Base-by-base conservation (phyloP, 2,113 vertebrate species). In the Mustela nigripes region DNA sequence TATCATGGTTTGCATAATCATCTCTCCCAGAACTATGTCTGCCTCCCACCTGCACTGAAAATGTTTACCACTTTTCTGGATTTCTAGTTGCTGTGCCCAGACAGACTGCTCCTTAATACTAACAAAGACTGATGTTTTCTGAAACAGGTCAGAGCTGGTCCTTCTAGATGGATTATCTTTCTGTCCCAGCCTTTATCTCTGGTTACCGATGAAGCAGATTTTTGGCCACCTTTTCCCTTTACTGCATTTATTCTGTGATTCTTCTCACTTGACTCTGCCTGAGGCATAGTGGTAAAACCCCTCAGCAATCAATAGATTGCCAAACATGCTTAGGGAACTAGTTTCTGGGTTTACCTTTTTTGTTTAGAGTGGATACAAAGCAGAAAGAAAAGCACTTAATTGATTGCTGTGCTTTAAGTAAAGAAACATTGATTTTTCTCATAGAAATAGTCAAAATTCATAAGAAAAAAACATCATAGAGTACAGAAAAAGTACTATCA, bases 381-480 rank as follows among this genome's bases (percentile, higher is more conserved):
- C 22, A 78, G 19, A 22, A 88, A 78, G 42, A n/a, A 89, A 95
- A 89, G 1, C 5, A 89, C 6, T 15, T 14, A 36, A 16, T 71
- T 92, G 24, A 71, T 39, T 83, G 3, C 4, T 88, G 16, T 11
- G 9, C 4, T 39, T 81, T 31, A 50, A 33, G 10, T 80, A 28
- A 91, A 48, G 31, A 94, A 90, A 86, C 15, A 80, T 19, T 73
- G 14, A 4, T 65, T 86, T 94, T 90, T 76, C 18, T 96, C 7
- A 60, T 31, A 53, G 28, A 96, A 81, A 69, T 82, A 33, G 15
- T 92, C 62, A 31, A 83, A 89, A 94, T 53, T 92, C 0, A 11
- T 50, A 65, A 74, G 22, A 16, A 53, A 63, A 93, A 93, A 76
- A 22, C 2, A 48, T 10, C 31, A 76, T 4, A 22, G n/a, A 33